phyloP scores from a whole-genome alignment of 2,113 vertebrate genomes.

The Gopherus evgoodei region DNA sequence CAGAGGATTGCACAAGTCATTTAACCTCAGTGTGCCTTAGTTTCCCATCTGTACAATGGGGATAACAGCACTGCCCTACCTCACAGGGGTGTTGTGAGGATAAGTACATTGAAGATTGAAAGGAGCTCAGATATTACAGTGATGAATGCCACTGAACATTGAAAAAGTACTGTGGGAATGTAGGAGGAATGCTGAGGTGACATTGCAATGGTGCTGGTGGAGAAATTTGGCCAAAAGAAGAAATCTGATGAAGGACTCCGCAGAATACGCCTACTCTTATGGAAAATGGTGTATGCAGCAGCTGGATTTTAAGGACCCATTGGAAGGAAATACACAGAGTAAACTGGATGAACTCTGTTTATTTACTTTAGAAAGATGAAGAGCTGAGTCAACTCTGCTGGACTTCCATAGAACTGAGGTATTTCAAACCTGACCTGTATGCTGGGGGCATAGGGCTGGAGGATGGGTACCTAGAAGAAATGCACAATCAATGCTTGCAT shows the following conservation, averaged over 20 bases:
- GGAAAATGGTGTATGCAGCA: not conserved
- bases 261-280: not conserved
- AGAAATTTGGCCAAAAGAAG: not conserved
- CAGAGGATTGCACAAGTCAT: not conserved
- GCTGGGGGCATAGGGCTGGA: not conserved
- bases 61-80: not conserved
- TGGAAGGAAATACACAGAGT: not conserved
- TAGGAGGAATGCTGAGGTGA: not conserved
- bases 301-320: not conserved
- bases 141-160: not conserved
- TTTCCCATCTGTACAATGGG: not conserved
- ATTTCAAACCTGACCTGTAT: not conserved
- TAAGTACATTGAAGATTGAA: not conserved
- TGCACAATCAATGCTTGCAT: slow-evolving; percentile 6
- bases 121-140: not conserved
- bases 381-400: not conserved
- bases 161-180: not conserved
- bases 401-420: not conserved
- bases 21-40: not conserved
- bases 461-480: not conserved
- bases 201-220: not conserved
- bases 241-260: not conserved
- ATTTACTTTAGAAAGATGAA: not conserved
- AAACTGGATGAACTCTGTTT: not conserved
- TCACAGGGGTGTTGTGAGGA: not conserved